phyloP scores from a whole-genome alignment of 2,113 vertebrate genomes.

The Aptenodytes forsteri region DNA sequence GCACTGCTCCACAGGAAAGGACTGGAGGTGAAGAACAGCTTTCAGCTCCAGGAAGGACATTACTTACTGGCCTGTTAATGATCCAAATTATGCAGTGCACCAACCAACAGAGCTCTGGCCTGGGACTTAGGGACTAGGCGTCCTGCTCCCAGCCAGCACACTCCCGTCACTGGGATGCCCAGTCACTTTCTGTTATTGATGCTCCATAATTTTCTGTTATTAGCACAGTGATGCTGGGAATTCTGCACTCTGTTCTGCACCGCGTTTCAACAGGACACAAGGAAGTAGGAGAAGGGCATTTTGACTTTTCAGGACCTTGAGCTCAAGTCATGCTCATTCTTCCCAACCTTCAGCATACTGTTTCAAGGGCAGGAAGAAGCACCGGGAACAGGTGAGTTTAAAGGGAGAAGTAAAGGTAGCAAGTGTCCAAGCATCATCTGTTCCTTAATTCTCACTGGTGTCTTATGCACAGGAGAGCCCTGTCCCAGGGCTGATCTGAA shows the following conservation, averaged over 20 bases:
- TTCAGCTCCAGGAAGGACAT: not conserved
- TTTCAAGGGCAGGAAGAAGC: not conserved
- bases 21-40: not conserved
- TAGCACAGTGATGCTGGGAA: not conserved
- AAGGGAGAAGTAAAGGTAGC: not conserved
- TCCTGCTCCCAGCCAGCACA: not conserved
- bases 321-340: not conserved
- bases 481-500: not conserved
- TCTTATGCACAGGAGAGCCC: not conserved
- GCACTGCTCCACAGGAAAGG: not conserved
- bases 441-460: not conserved
- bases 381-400: not conserved
- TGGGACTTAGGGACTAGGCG: not conserved
- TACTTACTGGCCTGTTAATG: not conserved
- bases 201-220: not conserved
- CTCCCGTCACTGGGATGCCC: too few species aligned
- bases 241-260: not conserved
- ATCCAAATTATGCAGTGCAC: not conserved
- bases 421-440: not conserved
- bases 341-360: not conserved
- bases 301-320: not conserved
- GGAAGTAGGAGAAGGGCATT: not conserved
- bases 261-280: fast-evolving
- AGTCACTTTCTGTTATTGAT: too few species aligned
- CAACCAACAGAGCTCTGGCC: not conserved